Conservation (phyloP, 1,140 invertebrate genomes). For the Bombus ignitus region DNA sequence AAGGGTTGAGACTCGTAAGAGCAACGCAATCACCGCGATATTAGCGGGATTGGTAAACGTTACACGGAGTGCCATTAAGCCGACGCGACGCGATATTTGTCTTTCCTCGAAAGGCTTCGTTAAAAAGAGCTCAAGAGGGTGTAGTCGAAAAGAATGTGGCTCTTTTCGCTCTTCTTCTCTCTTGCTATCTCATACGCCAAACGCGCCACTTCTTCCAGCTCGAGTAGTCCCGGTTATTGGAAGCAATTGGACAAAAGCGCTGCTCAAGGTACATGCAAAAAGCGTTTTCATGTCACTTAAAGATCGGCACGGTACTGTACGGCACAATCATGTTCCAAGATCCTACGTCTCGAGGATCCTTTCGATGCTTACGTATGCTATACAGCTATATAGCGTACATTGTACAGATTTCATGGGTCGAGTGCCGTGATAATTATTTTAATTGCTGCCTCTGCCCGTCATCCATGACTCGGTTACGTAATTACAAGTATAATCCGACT, state of each 20-base stretch:
- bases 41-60: constrained; percentile 19
- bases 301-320: background rate
- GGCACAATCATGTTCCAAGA: background rate
- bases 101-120: constrained; percentile 28
- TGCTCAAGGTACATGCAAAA: constrained; percentile 32
- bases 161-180: background rate
- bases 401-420: background rate
- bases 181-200: background rate
- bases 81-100: constrained; percentile 28
- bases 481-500: background rate
- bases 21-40: constrained; percentile 29
- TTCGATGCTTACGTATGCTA: background rate
- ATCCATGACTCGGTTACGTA: background rate
- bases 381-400: background rate
- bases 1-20: background rate
- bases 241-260: constrained; percentile 36
- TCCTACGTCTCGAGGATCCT: constrained; percentile 10
- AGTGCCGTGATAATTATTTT: constrained; percentile 7
- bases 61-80: constrained; percentile 31
- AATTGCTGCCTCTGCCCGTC: background rate
- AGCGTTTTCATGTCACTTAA: constrained; percentile 34
- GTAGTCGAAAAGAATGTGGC: constrained; percentile 15
- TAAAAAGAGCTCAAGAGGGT: constrained; percentile 32
- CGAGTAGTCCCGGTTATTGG: constrained; percentile 16
- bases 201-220: background rate